These are phyloP conservation scores for Chascanopsetta lugubris DNA, from an alignment of 2,113 vertebrate genomes.

Conservation along the genomic window DNA sequence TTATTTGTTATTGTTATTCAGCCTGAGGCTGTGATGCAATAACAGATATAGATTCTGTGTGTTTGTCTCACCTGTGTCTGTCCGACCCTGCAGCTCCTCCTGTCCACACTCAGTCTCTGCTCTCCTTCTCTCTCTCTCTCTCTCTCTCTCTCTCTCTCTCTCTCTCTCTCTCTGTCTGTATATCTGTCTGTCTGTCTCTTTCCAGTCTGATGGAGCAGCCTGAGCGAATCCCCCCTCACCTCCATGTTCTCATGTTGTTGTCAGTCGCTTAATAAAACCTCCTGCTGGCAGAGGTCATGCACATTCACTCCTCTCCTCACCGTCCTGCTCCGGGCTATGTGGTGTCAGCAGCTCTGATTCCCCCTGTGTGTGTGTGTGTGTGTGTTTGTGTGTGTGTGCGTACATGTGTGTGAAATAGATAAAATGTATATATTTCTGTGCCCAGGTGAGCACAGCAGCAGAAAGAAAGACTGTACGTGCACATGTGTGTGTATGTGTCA, in stretches of 20 bases:
- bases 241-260: constrained; percentile 28
- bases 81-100: not conserved
- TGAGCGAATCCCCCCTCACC: constrained; percentile 33
- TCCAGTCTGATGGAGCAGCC: not conserved
- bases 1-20: too few relatives aligned
- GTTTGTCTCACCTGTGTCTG: not conserved
- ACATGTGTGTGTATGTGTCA: not conserved
- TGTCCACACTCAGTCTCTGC: not conserved
- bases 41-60: not conserved
- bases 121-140: not conserved
- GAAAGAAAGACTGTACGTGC: not conserved
- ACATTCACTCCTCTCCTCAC: constrained; percentile 41
- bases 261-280: constrained; percentile 51
- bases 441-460: constrained; percentile 7
- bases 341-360: constrained; percentile 61
- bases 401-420: not conserved
- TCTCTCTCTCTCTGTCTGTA: not conserved
- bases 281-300: constrained; percentile 50
- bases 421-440: not conserved
- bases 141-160: not conserved
- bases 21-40: too few relatives aligned
- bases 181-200: too few relatives aligned
- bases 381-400: constrained; percentile 16
- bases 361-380: constrained; percentile 5
- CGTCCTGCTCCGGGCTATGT: constrained; percentile 49